Evolutionary conservation across 2,888 invertebrate genomes (phyloP).

Genomic region (Cephus pulcher): DNA sequence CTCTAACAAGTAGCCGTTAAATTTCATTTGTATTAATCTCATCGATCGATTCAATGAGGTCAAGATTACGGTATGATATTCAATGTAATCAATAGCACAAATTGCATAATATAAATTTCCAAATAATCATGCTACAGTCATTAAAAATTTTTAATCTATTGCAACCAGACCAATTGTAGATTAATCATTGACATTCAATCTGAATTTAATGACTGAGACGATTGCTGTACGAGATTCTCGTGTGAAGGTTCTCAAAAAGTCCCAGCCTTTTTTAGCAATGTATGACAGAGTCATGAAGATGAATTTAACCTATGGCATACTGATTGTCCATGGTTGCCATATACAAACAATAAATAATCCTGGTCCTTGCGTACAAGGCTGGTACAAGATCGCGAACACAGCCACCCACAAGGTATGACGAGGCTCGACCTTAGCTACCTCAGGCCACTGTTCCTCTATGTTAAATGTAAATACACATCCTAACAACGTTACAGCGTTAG

Average conservation of each 20-base stretch:
- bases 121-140: background rate
- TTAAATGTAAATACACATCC: background rate
- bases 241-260: background rate
- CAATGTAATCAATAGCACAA: background rate
- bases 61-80: background rate
- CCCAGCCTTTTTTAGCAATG: background rate
- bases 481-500: background rate
- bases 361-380: constrained; percentile 16
- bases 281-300: background rate
- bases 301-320: background rate
- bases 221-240: background rate
- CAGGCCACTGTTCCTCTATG: background rate
- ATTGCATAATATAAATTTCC: background rate
- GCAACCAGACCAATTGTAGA: background rate
- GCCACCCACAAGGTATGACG: constrained; percentile 21
- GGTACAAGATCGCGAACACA: constrained; percentile 8
- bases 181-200: background rate
- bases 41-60: background rate
- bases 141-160: background rate
- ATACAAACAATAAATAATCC: background rate
- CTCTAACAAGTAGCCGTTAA: background rate
- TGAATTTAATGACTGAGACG: background rate
- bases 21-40: background rate
- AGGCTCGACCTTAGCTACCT: constrained; percentile 5
- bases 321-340: background rate